phyloP scores from a whole-genome alignment of 2,888 invertebrate genomes.

The Calameuta pallipes region DNA sequence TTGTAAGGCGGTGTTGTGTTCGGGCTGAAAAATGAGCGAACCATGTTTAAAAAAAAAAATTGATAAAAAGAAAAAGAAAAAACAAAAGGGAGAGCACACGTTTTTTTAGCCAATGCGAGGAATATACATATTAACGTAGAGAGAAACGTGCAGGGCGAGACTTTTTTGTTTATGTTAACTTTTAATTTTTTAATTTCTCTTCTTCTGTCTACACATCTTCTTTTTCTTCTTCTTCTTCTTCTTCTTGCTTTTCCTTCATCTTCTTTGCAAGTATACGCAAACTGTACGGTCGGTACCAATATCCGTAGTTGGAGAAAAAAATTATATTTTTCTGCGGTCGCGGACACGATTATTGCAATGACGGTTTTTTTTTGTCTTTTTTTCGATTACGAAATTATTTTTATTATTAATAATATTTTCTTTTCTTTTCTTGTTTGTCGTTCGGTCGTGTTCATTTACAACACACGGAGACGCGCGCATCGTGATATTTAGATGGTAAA shows the following conservation, averaged over 20 bases:
- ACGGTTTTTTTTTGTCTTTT: background rate
- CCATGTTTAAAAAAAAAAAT: conserved; percentile 20
- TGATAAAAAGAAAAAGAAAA: conserved; percentile 1
- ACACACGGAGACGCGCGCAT: conserved; percentile 36
- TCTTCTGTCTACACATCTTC: conserved; percentile 23
- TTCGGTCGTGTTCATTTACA: conserved; percentile 37
- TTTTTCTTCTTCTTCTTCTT: conserved; percentile 27
- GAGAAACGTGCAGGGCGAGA: conserved; percentile 22
- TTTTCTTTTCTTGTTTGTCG: conserved; percentile 7
- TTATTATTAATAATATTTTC: background rate
- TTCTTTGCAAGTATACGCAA: conserved; percentile 20
- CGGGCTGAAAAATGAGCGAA: conserved; percentile 19
- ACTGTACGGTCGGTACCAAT: background rate
- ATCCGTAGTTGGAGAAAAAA: background rate
- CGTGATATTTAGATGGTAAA: conserved; percentile 63
- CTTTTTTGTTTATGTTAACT: conserved; percentile 24
- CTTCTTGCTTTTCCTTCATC: conserved; percentile 21
- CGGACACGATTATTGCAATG: background rate
- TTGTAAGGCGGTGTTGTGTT: conserved; percentile 1
- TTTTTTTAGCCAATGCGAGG: background rate
- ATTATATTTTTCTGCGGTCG: background rate
- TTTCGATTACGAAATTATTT: background rate
- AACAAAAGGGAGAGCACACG: no score
- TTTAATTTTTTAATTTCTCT: conserved; percentile 23
- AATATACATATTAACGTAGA: background rate